phyloP scores from a whole-genome alignment of 2,888 invertebrate species.

The Pseudococcus viburni region DNA sequence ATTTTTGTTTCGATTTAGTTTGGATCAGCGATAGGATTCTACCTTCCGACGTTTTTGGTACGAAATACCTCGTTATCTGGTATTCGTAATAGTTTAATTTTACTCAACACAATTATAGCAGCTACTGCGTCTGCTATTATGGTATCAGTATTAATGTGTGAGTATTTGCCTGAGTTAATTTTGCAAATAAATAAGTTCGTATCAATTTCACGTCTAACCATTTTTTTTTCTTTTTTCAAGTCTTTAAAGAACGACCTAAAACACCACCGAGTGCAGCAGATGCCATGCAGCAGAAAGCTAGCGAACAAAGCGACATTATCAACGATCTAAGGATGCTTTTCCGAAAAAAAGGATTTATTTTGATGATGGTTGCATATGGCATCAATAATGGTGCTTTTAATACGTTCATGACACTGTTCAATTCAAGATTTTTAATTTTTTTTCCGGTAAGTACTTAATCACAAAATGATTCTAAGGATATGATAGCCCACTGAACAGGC shows the following conservation, averaged over 20 bases:
- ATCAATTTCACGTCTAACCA: background rate
- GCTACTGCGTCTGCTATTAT: conserved; percentile 5
- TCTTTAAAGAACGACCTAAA: conserved; percentile 90
- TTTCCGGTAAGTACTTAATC: conserved; percentile 71
- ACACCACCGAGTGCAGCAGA: conserved; percentile 93
- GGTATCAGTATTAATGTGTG: conserved; percentile 54
- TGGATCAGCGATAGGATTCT: conserved; percentile 52
- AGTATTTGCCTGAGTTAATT: background rate
- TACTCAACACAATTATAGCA: conserved; percentile 47
- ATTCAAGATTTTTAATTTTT: conserved; percentile 72
- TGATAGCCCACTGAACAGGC: too few species aligned
- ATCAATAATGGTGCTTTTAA: conserved; percentile 82
- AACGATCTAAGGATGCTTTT: conserved; percentile 75
- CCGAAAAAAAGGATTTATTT: conserved; percentile 74
- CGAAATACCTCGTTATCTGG: background rate
- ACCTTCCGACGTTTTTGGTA: conserved; percentile 24
- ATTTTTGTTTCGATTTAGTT: conserved; percentile 15
- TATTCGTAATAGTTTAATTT: conserved; percentile 25
- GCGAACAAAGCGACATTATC: conserved; percentile 70
- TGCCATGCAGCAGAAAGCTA: conserved; percentile 73
- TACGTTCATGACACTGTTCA: conserved; percentile 78
- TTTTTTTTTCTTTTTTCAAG: conserved; percentile 75
- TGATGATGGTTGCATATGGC: conserved; percentile 78
- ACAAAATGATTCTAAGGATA: background rate
- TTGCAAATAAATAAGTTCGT: background rate